Evolutionary conservation across 2,888 invertebrate genomes (phyloP).

Genomic region (Idaea straminata): DNA sequence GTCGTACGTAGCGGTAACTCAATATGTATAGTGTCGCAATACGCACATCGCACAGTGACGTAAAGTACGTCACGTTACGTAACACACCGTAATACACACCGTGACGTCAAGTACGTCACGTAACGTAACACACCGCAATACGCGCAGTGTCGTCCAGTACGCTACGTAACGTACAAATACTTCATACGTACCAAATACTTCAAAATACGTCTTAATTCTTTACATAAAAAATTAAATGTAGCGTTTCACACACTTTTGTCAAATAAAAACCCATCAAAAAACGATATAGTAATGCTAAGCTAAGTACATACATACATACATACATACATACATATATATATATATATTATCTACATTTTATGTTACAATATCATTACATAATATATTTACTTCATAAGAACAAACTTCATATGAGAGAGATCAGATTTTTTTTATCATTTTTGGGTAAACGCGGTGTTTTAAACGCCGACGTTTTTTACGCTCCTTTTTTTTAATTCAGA

Average conservation of each 20-base stretch:
- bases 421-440: not conserved
- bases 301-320: not conserved
- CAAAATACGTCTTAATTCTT: not conserved
- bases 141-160: not conserved
- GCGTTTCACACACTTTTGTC: not conserved
- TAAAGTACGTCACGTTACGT: not conserved
- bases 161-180: not conserved
- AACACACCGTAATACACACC: no score
- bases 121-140: not conserved
- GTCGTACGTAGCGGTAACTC: not conserved
- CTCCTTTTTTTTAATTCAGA: not conserved
- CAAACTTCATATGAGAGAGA: not conserved
- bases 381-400: not conserved
- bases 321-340: not conserved
- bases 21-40: not conserved
- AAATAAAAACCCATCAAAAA: not conserved
- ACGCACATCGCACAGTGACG: not conserved
- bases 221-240: not conserved
- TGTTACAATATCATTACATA: not conserved
- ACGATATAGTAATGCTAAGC: not conserved
- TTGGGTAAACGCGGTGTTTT: not conserved
- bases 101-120: not conserved
- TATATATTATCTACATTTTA: not conserved
- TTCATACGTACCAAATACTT: not conserved
- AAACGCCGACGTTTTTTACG: not conserved